These are phyloP conservation scores for Zoanthus sansibaricus DNA, from an alignment of 92 coral and sea anemone genomes.

Conservation along the genomic window DNA sequence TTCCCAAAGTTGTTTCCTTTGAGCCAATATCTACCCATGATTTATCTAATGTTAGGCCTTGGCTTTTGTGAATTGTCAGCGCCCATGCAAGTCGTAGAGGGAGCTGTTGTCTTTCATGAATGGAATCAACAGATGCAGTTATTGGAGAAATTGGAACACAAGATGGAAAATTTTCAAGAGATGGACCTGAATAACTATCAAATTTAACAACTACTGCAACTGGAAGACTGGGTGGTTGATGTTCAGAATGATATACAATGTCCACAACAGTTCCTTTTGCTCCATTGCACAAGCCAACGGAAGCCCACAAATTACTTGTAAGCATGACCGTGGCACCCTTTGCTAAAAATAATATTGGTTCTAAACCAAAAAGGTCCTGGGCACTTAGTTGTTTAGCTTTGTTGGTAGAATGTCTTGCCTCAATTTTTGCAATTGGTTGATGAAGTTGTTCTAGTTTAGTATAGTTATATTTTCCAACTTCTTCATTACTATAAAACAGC, in stretches of 20 bases:
- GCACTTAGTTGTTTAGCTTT: conserved; percentile 38
- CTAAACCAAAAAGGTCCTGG: conserved; percentile 51
- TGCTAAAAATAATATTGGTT: conserved; percentile 40
- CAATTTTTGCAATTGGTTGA: conserved; percentile 45
- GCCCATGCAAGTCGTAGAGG: conserved; percentile 50
- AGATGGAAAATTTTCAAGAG: conserved; percentile 37
- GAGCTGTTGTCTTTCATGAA: background rate
- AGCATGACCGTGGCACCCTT: conserved; percentile 39
- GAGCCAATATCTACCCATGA: conserved; percentile 32
- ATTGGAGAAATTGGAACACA: background rate
- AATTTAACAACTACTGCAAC: conserved; percentile 20
- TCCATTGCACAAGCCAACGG: conserved; percentile 26
- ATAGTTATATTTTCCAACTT: conserved; percentile 34
- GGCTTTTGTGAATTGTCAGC: conserved; percentile 58
- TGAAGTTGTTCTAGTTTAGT: conserved; percentile 29
- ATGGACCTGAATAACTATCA: conserved; percentile 22
- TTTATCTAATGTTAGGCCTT: conserved; percentile 50
- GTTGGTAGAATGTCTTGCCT: conserved; percentile 47
- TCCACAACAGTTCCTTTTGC: conserved; percentile 1
- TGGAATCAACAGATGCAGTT: background rate
- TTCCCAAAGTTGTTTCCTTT: conserved; percentile 60
- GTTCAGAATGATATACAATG: conserved; percentile 3
- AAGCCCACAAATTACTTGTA: conserved; percentile 36
- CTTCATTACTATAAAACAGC: background rate
- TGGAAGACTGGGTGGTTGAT: conserved; percentile 26